A percentile compares a stretch with the other conserved stretches of the same genome.
phyloP scores from a whole-genome alignment of 1,140 invertebrate species.

The Orius insidiosus region DNA sequence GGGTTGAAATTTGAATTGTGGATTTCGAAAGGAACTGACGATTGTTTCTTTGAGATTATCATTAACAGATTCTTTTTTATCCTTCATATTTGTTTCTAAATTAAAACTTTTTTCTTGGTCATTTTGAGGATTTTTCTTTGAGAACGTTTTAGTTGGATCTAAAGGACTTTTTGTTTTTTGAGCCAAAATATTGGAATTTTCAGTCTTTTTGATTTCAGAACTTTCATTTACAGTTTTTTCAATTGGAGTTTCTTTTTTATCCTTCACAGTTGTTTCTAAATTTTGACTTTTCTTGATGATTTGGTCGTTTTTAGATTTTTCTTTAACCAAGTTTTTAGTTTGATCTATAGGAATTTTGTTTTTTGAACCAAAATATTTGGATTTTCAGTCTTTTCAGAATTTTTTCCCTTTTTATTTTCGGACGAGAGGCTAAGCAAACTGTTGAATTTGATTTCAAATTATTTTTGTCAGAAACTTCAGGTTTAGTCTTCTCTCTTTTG shows the following conservation, averaged over 20 bases:
- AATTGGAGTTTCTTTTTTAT: neutral
- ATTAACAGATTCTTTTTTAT: no score
- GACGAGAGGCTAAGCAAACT: neutral
- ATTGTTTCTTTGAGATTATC: neutral
- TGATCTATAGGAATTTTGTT: no score
- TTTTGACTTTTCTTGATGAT: neutral
- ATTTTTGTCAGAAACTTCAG: neutral
- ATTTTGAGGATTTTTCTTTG: no score
- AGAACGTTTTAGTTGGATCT: no score
- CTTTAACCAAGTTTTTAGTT: no score
- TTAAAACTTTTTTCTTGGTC: neutral
- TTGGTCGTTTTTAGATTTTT: no score
- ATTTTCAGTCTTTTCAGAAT: no score
- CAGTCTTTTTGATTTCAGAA: no score
- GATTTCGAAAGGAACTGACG: neutral
- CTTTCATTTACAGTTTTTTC: no score
- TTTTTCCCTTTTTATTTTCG: neutral
- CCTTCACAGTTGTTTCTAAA: neutral
- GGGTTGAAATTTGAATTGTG: neutral
- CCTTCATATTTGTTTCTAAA: neutral
- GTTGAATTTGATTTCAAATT: slow-evolving; percentile 2
- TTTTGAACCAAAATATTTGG: no score
- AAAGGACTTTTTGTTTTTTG: no score
- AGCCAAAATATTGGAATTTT: neutral
- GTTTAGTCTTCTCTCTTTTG: neutral